Base-by-base conservation (phyloP, 2,113 vertebrate genomes). In the Antigone vipio region DNA sequence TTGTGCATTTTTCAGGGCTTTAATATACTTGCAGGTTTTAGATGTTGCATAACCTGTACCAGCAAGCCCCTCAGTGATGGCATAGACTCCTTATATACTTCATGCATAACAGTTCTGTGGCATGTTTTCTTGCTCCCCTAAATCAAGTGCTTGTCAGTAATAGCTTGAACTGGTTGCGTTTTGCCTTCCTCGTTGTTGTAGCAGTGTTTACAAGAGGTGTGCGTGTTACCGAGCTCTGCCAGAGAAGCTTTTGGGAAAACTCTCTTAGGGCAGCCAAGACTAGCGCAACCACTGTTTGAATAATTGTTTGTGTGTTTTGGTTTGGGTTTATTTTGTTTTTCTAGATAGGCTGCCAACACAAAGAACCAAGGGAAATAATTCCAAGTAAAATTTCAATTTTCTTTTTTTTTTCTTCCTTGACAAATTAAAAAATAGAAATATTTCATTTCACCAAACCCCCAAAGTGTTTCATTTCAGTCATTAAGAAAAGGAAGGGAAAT, bases 241-340 rank as follows among this genome's bases (percentile, higher is more conserved):
- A 89, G 67, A 40, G 67, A 10, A 89, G 21, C 72, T 94, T 78
- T 85, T 81, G 95, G 93, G 88, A 95, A 86, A 59, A 11, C n/a
- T 92, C 63, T 93, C 12, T 3, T 4, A 27, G 55, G 52, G 71
- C 85, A 91, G 75, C 92, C 91, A 89, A 56, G 76, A 74, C 27
- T 14, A 64, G 73, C 5, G 3, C 73, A 89, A 4, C 67, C 38
- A 11, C 83, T 69, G 26, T 14, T 73, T 29, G 47, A 91, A 58
- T 77, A 89, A 87, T 93, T 89, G 73, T 94, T 73, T 64, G 76
- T 77, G 79, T 80, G 88, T 24, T 92, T 91, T 87, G 86, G 55
- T 87, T 86, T 80, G 67, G 63, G 29, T 81, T 83, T 4, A 19
- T 24, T 91, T 84, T 20, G 72, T 60, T 92, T 85, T 89, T 84